These are phyloP conservation scores for Anisognathus igniventris DNA, from an alignment of 2,797 vertebrate species.

Conservation along the genomic window DNA sequence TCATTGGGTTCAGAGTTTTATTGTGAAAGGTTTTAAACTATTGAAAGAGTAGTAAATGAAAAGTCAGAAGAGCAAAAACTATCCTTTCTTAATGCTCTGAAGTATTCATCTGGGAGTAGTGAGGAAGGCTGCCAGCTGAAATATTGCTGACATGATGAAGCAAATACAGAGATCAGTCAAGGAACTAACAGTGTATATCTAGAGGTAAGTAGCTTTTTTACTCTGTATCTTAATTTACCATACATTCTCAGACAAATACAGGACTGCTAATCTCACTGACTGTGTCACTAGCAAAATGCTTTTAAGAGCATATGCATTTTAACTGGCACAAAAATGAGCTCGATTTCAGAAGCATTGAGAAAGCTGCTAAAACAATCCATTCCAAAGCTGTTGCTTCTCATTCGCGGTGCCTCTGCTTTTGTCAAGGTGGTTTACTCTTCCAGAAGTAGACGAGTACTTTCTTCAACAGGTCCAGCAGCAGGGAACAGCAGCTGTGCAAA, in stretches of 20 bases:
- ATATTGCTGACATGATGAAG: not conserved
- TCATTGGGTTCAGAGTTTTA: not conserved
- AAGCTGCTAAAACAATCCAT: not conserved
- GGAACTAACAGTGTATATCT: not conserved
- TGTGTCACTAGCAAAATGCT: not conserved
- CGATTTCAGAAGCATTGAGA: not conserved
- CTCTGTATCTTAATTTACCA: not conserved
- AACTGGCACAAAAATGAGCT: not conserved
- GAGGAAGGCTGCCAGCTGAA: not conserved
- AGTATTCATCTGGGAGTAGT: not conserved
- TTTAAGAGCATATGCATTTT: not conserved
- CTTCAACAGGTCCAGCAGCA: not conserved
- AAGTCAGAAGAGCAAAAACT: not conserved
- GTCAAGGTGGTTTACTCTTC: not conserved
- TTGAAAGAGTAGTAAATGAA: not conserved
- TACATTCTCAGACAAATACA: not conserved
- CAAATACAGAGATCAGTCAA: not conserved
- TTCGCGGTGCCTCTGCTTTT: not conserved
- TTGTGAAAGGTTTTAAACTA: not conserved
- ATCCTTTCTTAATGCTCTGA: not conserved
- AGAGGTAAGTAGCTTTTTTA: constrained; percentile 15
- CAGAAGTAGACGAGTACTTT: not conserved
- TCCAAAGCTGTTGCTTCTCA: not conserved
- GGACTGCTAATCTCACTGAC: not conserved
- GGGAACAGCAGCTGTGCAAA: not conserved